These are phyloP conservation scores for Crocidura indochinensis DNA, from an alignment of 2,797 vertebrate species.

Conservation along the genomic window DNA sequence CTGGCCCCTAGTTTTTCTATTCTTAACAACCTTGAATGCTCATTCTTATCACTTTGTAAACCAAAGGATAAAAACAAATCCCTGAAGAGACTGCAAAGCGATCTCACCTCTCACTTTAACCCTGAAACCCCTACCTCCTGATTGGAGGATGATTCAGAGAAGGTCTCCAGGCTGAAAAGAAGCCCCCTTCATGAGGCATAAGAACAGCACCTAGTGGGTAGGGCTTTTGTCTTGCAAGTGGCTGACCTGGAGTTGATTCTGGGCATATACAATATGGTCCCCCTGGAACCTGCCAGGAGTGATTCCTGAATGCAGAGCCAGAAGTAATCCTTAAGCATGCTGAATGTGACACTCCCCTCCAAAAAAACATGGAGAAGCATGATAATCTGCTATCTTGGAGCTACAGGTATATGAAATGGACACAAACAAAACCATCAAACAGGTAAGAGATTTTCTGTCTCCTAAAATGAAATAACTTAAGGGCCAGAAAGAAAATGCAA, in stretches of 20 bases:
- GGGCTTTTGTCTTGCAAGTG: no score
- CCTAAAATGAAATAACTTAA: no score
- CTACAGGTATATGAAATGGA: neutral
- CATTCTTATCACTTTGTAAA: constrained; percentile 48
- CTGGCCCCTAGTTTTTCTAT: constrained; percentile 23
- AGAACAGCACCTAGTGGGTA: no score
- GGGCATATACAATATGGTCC: no score
- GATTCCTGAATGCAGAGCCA: no score
- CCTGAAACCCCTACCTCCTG: neutral
- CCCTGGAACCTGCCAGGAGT: no score
- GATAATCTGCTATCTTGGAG: neutral
- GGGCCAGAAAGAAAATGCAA: no score
- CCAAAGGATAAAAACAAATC: constrained; percentile 39
- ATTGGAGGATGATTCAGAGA: neutral
- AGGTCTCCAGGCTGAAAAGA: neutral
- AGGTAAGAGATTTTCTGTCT: no score
- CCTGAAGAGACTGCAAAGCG: neutral
- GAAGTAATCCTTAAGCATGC: no score
- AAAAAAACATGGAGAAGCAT: neutral
- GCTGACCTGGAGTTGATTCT: no score
- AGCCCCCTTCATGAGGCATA: no score
- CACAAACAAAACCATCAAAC: neutral
- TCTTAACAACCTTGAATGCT: constrained; percentile 61
- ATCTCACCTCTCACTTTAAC: neutral
- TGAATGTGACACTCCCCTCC: neutral